Percentiles rank a stretch among this genome's conserved stretches.
phyloP scores from a whole-genome alignment of 2,797 vertebrate species.

The Helicolenus hilgendorfi region DNA sequence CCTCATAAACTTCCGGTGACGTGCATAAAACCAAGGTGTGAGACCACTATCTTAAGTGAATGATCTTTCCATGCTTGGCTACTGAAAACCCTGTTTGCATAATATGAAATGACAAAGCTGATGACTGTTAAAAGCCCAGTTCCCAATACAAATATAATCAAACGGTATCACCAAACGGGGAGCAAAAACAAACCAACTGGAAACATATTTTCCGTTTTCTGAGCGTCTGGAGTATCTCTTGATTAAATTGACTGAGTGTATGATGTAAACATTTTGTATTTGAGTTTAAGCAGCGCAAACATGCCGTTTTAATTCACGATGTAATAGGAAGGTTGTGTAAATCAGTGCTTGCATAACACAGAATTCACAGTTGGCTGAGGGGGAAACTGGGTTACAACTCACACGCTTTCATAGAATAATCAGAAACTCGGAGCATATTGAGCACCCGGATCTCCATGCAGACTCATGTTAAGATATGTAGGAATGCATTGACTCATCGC shows the following conservation, averaged over 20 bases:
- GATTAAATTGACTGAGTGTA: not conserved
- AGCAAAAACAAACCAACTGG: not conserved
- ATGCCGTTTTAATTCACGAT: not conserved
- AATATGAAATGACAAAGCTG: not conserved
- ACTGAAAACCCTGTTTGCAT: constrained; percentile 10
- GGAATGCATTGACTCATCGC: constrained; percentile 44
- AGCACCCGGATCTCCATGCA: constrained; percentile 21
- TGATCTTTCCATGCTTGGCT: not conserved
- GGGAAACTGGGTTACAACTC: constrained; percentile 24
- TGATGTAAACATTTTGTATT: not conserved
- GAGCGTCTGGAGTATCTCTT: not conserved
- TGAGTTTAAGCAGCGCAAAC: not conserved
- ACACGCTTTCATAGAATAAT: not conserved
- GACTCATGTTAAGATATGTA: constrained; percentile 33
- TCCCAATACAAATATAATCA: constrained; percentile 8
- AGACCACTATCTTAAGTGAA: not conserved
- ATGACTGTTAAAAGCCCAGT: not conserved
- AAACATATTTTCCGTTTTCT: not conserved
- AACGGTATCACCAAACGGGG: not conserved
- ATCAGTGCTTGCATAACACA: constrained; percentile 2
- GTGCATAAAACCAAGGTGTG: not conserved
- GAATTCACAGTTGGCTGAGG: not conserved
- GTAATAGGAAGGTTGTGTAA: constrained; percentile 10
- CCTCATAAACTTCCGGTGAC: constrained; percentile 14
- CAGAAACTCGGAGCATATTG: not conserved